Base-by-base conservation (phyloP, 2,797 vertebrate genomes). In the Crocodylus rhombifer region DNA sequence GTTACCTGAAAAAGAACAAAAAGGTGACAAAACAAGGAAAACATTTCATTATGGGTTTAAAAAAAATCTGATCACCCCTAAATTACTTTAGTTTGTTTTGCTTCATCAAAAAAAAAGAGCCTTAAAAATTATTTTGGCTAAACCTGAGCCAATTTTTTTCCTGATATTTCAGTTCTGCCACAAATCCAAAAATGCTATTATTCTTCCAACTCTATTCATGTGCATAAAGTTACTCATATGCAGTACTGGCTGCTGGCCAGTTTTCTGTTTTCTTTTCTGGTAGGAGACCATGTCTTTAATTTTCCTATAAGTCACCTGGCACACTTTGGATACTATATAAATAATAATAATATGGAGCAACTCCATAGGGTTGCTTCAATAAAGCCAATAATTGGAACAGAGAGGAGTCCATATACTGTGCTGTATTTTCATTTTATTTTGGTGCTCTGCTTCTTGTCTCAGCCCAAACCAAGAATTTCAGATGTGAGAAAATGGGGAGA, bases 401-500 rank as follows among this genome's bases (percentile, higher is more conserved):
- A 55, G 9, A 20, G 78, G 23, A 18, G 80, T 82, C 65, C 9
- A n/a, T 83, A 13, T n/a, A 89, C 13, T 87, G 20, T 81, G 7
- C 3, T 65, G 0, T 67, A 42, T 87, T 94, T 87, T 67, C 20
- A 57, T 87, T 71, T 56, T 15, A 56, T 86, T 84, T 14, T 36
- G 57, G 4, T 56, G 17, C 63, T 89, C 33, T 80, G 30, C 58
- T 92, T 65, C 7, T 87, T 5, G 21, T 92, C 92, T 57, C 77
- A 88, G 28, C 18, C 84, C 5, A 21, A 93, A 90, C 13, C 60
- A 91, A 67, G 58, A 62, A 62, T 73, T 92, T 89, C 57, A 86
- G 77, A 58, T 3, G 21, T 58, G 36, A 77, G 7, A 87, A 87
- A 84, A 3, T 1, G 33, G 1, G 12, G 30, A 56, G 51, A 89